Conservation (phyloP, 2,888 invertebrate genomes). For the Lithosia quadra region DNA sequence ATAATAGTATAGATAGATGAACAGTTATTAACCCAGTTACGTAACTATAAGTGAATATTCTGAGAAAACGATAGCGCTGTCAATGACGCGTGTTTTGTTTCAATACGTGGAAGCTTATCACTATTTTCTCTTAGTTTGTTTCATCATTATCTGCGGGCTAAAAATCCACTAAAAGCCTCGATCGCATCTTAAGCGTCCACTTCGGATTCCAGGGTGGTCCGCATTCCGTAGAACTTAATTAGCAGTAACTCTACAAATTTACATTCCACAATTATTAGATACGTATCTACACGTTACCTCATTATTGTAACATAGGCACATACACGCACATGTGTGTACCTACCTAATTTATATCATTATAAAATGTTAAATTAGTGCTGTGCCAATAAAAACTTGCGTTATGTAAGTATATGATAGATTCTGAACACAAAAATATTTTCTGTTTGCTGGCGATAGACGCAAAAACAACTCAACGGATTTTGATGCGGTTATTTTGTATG, state of each 20-base stretch:
- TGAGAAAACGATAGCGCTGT: not conserved
- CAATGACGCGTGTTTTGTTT: conserved; percentile 10
- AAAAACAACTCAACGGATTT: too few species aligned
- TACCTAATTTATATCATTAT: too few species aligned
- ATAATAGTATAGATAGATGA: too few species aligned
- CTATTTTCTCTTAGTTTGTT: not conserved
- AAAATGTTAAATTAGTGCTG: too few species aligned
- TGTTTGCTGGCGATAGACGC: too few species aligned
- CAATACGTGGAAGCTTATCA: not conserved
- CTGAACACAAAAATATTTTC: too few species aligned
- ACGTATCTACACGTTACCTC: not conserved
- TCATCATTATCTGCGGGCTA: not conserved
- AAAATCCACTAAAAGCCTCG: too few species aligned
- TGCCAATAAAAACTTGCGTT: too few species aligned
- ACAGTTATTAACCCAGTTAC: not conserved
- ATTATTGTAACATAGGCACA: not conserved
- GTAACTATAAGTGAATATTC: conserved; percentile 7
- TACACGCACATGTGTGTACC: not conserved
- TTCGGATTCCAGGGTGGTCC: too few species aligned
- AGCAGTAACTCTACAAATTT: not conserved
- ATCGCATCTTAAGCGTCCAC: not conserved
- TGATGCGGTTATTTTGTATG: too few species aligned
- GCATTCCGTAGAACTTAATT: not conserved
- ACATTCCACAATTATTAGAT: not conserved
- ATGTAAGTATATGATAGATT: too few species aligned